Base-by-base conservation (phyloP, 2,888 invertebrate genomes). In the Cotesia congregata region DNA sequence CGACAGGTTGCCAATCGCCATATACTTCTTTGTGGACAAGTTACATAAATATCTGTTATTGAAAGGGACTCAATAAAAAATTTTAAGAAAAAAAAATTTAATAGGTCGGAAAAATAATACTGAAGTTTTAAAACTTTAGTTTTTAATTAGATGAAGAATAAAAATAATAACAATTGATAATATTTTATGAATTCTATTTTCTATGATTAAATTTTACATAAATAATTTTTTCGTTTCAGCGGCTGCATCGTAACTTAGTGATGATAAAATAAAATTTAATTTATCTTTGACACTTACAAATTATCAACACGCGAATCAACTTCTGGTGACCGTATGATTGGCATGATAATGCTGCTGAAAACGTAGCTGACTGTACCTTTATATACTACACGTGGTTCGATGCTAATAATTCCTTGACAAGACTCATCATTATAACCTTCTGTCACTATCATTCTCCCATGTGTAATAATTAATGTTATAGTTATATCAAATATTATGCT, bases 201-300 rank as follows among this genome's bases (percentile, higher is more conserved):
- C 40, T 61, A 20, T 39, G 38, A 20, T 75, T 39, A 7, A 62
- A 67, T 68, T 70, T 41, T 61, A 40, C 2, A 12, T 50, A 50
- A 50, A 50, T 12, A 4, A 4, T 50, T 61, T 79, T 72, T 74
- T 38, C 72, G 72, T 83, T 83, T 6, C 83, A 88, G 87, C 87
- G 61, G 86, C 88, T 67, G 84, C 86, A 74, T 87, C 88, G 86
- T 88, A 88, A 88, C 82, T 85, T 75, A 78, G 76, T 76, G 77
- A 64, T 71, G 50, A 50, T 50, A 72, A 30, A 70, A 80, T 15
- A 68, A 69, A 20, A 59, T 40, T 39, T 60, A 7, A 65, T 38
- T 67, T 73, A 20, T 59, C 59, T 30, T 50, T 62, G 50, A 72
- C 15, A 50, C 12, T 30, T 30, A 20, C 20, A 41, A 17, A n/a